Evolutionary conservation across 2,797 vertebrate genomes (phyloP).

Genomic region (Rhincodon typus): DNA sequence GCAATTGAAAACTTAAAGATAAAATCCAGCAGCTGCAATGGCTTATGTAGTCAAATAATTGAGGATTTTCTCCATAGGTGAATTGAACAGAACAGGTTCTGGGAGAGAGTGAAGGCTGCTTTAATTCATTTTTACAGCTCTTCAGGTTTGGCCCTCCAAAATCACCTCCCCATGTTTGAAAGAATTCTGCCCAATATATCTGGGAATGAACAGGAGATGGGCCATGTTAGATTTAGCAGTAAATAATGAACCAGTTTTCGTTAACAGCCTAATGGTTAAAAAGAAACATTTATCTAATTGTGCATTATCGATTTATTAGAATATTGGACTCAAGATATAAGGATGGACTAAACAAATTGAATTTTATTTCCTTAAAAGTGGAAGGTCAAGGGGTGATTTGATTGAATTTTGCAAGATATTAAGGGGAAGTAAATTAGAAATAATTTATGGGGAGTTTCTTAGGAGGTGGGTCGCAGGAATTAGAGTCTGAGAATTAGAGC

Average conservation of each 20-base stretch:
- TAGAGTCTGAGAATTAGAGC: not conserved
- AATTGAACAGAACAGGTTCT: no score
- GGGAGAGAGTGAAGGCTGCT: no score
- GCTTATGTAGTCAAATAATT: no score
- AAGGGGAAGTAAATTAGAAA: not conserved
- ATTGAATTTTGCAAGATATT: not conserved
- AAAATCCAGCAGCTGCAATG: no score
- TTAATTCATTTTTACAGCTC: no score
- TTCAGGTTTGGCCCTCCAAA: no score
- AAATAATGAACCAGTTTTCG: not conserved
- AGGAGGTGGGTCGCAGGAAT: no score
- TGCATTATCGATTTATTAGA: not conserved
- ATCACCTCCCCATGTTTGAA: not conserved
- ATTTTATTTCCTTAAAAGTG: not conserved
- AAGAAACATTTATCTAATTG: not conserved
- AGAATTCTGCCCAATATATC: not conserved
- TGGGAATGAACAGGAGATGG: not conserved
- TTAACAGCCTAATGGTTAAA: not conserved
- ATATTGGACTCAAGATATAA: not conserved
- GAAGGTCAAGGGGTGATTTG: not conserved
- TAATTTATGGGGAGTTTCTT: no score
- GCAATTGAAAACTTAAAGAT: no score
- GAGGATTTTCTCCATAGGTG: no score
- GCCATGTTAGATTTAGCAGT: not conserved
- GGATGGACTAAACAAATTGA: not conserved